Evolutionary conservation across 2,113 vertebrate species (phyloP).

Genomic region (Raja brachyura): DNA sequence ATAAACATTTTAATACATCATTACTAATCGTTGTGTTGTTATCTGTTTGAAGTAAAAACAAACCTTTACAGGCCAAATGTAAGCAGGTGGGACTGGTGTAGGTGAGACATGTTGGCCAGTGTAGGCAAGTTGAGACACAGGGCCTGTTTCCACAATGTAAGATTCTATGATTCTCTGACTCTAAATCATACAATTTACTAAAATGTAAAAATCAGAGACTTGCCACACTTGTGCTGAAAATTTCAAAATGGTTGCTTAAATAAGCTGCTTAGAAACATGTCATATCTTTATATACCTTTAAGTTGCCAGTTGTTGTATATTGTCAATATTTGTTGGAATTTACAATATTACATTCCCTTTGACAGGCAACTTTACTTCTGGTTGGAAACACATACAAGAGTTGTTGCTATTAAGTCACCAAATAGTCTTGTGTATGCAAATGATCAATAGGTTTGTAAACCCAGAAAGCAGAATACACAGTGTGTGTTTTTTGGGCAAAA

Average conservation of each 20-base stretch:
- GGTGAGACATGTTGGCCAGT: no score
- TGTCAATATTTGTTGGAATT: constrained; percentile 16
- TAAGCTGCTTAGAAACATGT: background rate
- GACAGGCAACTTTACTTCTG: background rate
- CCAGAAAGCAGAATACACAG: no score
- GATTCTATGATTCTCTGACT: no score
- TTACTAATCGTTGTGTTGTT: no score
- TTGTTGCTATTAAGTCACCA: background rate
- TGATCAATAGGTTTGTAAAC: background rate
- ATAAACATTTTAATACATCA: no score
- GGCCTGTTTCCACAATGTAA: no score
- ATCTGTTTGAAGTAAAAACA: no score
- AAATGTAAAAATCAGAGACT: background rate
- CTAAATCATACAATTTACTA: background rate
- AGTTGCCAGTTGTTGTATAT: background rate
- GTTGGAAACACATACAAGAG: background rate
- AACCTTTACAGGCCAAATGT: no score
- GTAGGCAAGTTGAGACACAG: no score
- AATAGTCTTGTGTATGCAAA: background rate
- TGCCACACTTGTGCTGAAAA: background rate
- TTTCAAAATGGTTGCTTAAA: constrained; percentile 1
- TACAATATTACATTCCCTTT: background rate
- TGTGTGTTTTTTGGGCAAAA: no score
- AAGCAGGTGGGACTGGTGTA: no score
- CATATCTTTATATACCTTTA: no score